Percentiles rank a stretch among this genome's conserved stretches.
These are phyloP conservation scores for Luehdorfia chinensis DNA, from an alignment of 1,140 invertebrate genomes.

Conservation along the genomic window DNA sequence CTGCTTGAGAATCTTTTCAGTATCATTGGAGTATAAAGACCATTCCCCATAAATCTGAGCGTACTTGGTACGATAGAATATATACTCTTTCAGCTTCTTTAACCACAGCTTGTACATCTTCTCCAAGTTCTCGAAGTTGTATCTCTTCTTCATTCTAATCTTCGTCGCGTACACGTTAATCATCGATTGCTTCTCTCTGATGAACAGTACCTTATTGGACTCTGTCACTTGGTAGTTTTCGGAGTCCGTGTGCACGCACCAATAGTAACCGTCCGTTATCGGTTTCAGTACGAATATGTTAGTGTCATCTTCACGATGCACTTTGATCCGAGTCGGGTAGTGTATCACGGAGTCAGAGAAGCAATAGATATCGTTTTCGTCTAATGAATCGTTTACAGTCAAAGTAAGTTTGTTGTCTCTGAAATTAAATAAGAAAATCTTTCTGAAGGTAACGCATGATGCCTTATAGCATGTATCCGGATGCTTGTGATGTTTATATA, in stretches of 20 bases:
- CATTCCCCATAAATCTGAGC: slow-evolving; percentile 30
- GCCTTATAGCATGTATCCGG: no score
- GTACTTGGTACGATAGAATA: slow-evolving; percentile 46
- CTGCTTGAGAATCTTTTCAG: slow-evolving; percentile 31
- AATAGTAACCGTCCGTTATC: slow-evolving; percentile 62
- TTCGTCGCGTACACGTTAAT: slow-evolving; percentile 47
- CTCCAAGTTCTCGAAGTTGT: slow-evolving; percentile 37
- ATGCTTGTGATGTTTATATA: no score
- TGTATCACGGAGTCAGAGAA: slow-evolving; percentile 57
- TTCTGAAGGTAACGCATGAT: neutral
- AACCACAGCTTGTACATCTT: slow-evolving; percentile 31
- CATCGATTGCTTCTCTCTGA: slow-evolving; percentile 42
- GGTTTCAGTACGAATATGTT: slow-evolving; percentile 39
- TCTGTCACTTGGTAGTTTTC: slow-evolving; percentile 35
- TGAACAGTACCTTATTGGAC: slow-evolving; percentile 60
- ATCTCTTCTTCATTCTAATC: slow-evolving; percentile 24
- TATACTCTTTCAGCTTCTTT: slow-evolving; percentile 46
- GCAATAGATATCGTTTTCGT: slow-evolving; percentile 47
- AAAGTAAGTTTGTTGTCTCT: slow-evolving; percentile 50
- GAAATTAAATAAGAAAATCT: slow-evolving; percentile 21
- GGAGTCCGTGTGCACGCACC: slow-evolving; percentile 57
- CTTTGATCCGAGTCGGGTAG: slow-evolving; percentile 43
- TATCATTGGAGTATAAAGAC: slow-evolving; percentile 19
- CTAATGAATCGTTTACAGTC: slow-evolving; percentile 33
- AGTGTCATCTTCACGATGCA: slow-evolving; percentile 26